Percentiles rank a stretch among this genome's conserved stretches.
These are phyloP conservation scores for Holacanthus passer DNA, from an alignment of 2,113 vertebrate species.

Conservation along the genomic window DNA sequence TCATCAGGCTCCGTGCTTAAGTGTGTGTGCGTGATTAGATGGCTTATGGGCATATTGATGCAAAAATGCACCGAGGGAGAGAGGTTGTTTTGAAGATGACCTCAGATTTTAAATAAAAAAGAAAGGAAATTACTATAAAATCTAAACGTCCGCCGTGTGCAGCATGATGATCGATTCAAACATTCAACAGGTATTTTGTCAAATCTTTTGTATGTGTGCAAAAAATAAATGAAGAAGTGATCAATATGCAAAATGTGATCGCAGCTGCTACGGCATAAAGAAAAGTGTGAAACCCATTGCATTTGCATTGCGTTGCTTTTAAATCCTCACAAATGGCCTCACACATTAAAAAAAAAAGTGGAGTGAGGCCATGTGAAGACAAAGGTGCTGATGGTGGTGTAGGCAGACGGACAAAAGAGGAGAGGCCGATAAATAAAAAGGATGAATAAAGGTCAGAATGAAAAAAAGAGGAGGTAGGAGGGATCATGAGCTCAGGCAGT, in stretches of 20 bases:
- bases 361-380: no score
- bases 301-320: neutral
- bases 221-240: no score
- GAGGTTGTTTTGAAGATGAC: neutral
- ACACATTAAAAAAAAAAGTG: neutral
- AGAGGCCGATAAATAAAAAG: no score
- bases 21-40: neutral
- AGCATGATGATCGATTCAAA: neutral
- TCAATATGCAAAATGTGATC: neutral
- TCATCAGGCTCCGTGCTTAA: neutral
- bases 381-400: no score
- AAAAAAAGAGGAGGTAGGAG: neutral
- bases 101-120: neutral
- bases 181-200: neutral
- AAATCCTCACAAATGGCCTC: neutral
- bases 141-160: neutral
- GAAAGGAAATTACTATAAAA: neutral
- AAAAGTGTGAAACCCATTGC: neutral
- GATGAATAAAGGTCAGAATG: no score
- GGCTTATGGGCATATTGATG: neutral
- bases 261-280: neutral
- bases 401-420: no score
- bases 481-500: neutral
- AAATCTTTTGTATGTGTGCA: no score
- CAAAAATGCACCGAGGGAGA: neutral